These are phyloP conservation scores for Rhysida immarginata DNA, from an alignment of 1,140 invertebrate genomes.

Conservation along the genomic window DNA sequence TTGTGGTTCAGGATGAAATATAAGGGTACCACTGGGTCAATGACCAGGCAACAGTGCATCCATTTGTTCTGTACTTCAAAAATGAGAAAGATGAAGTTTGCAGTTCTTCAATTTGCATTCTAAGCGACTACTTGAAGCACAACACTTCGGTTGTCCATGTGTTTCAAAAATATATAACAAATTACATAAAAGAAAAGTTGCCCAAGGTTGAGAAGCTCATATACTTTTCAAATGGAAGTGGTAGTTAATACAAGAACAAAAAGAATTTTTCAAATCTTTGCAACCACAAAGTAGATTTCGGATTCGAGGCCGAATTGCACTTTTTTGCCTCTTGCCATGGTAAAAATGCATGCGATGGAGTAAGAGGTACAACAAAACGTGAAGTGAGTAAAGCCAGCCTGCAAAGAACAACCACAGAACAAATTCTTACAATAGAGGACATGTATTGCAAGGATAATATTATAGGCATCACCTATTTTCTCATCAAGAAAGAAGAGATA, in stretches of 20 bases:
- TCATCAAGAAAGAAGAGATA: background rate
- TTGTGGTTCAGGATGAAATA: constrained; percentile 15
- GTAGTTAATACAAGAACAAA: constrained; percentile 25
- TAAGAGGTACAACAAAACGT: constrained; percentile 15
- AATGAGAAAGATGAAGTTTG: background rate
- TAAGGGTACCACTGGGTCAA: constrained; percentile 17
- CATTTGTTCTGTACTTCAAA: background rate
- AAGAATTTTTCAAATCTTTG: constrained; percentile 23
- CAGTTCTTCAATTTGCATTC: background rate
- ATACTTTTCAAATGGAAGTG: constrained; percentile 23
- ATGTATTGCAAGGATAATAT: background rate
- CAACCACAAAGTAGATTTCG: constrained; percentile 21
- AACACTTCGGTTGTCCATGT: background rate
- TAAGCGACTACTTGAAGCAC: constrained; percentile 2
- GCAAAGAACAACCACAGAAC: background rate
- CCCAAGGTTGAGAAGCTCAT: constrained; percentile 17
- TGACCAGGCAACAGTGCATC: constrained; percentile 14
- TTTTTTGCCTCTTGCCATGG: constrained; percentile 24
- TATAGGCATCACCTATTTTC: background rate
- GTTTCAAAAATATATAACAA: background rate
- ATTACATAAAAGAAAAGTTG: background rate
- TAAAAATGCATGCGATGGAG: constrained; percentile 20
- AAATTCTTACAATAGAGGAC: background rate
- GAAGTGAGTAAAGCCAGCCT: background rate
- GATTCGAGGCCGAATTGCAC: constrained; percentile 21